Base-by-base conservation (phyloP, 1,140 invertebrate species). In the Eubasilissa regina region DNA sequence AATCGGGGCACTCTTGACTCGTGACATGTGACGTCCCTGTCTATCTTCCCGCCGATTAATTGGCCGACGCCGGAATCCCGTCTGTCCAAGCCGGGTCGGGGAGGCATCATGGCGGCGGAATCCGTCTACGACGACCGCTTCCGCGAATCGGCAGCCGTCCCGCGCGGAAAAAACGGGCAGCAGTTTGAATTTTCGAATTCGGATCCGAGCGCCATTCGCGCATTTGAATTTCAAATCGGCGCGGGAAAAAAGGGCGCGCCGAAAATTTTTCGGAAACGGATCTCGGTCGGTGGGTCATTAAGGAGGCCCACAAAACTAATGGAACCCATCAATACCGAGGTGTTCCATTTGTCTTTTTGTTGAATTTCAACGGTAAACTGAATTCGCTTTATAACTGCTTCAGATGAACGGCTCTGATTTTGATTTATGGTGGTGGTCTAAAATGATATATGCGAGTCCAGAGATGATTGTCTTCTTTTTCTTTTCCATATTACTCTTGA, bases 171-270 rank as follows among this genome's bases (percentile, higher is more conserved):
- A 35, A 35, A 35, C 25, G 25, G 25, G 25, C 25, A 6, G 25
- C 25, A 35, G 25, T 35, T 35, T 35, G 25, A 35, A 58, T 58
- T 58, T 58, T 58, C 55, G 55, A 58, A 58, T 58, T 21, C 17
- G 8, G 25, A 35, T 17, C 7, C 15, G 55, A 21, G 55, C 55
- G 55, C 55, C 55, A 58, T 58, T 58, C 55, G 9, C 25, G 21
- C 17, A 64, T 64, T 64, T 64, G 60, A 64, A 43, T 64, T 64
- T 64, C 60, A 64, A 64, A 64, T 64, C 60, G 25, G 10, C 60
- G 55, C 55, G 53, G n/a, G 53, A 17, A 55, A 55, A 55, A 55
- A 55, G 53, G n/a, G 55, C 55, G 55, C 55, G 55, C 55, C 55
- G n/a, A n/a, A 58, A 15, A 1, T 56, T 58, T 58, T 58, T 58